Conservation (phyloP, 2,797 vertebrate genomes). For the Eidolon dupreanum region DNA sequence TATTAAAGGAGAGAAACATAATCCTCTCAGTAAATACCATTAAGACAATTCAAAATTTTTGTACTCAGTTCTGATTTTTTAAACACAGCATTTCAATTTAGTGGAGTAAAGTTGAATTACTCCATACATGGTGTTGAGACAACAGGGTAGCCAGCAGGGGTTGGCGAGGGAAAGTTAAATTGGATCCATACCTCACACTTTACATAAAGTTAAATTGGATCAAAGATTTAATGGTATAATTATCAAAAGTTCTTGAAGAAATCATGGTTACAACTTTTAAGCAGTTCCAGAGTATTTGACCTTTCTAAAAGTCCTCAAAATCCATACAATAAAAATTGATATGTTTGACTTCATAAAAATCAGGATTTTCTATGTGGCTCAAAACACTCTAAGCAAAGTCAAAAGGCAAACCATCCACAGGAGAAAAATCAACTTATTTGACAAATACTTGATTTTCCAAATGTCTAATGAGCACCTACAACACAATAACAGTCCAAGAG, state of each 20-base stretch:
- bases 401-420: neutral
- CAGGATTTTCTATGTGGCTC: neutral
- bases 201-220: neutral
- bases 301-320: neutral
- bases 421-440: neutral
- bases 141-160: neutral
- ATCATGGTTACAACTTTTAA: neutral
- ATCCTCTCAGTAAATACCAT: neutral
- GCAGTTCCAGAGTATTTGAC: neutral
- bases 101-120: neutral
- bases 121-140: neutral
- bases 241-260: neutral
- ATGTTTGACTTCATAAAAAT: conserved; percentile 24
- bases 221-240: neutral
- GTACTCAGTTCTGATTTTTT: neutral
- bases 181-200: neutral
- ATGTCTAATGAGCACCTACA: neutral
- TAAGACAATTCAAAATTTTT: neutral
- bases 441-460: neutral
- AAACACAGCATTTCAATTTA: neutral
- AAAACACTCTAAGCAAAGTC: neutral
- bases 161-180: neutral
- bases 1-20: neutral
- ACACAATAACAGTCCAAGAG: neutral
- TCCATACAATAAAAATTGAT: neutral